phyloP scores from a whole-genome alignment of 2,888 invertebrate genomes.

The Rhaphigaster nebulosa region DNA sequence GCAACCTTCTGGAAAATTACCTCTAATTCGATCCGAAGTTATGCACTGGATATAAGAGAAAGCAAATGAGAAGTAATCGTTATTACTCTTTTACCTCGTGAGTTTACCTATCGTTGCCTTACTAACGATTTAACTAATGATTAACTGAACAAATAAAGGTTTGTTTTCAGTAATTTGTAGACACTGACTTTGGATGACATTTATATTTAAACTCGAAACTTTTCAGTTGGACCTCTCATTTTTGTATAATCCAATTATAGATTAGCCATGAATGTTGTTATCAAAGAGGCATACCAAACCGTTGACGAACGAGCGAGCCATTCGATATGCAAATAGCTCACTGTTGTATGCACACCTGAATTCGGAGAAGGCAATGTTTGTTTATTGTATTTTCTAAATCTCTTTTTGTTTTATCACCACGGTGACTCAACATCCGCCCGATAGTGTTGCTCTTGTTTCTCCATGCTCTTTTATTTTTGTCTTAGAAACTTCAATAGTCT shows the following conservation, averaged over 20 bases:
- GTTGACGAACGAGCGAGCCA: background rate
- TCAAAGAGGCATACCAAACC: background rate
- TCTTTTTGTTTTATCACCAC: background rate
- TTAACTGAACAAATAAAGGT: background rate
- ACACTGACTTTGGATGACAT: too few species aligned
- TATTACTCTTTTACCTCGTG: background rate
- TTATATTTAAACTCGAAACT: too few species aligned
- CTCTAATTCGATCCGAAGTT: background rate
- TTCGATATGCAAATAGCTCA: background rate
- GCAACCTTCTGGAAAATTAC: background rate
- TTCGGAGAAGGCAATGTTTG: background rate
- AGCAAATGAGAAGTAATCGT: background rate
- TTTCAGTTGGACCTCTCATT: too few species aligned
- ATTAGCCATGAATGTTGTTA: background rate
- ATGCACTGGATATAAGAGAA: background rate
- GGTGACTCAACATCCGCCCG: background rate
- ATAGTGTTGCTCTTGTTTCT: background rate
- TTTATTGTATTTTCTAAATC: background rate
- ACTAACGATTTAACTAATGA: background rate
- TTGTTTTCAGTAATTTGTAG: background rate
- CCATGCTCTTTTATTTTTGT: background rate
- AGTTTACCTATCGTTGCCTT: background rate
- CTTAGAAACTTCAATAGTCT: background rate
- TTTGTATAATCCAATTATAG: too few species aligned
- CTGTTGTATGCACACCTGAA: background rate